Evolutionary conservation across 2,888 invertebrate genomes (phyloP).

Genomic region (Pristionchus maxplancki): DNA sequence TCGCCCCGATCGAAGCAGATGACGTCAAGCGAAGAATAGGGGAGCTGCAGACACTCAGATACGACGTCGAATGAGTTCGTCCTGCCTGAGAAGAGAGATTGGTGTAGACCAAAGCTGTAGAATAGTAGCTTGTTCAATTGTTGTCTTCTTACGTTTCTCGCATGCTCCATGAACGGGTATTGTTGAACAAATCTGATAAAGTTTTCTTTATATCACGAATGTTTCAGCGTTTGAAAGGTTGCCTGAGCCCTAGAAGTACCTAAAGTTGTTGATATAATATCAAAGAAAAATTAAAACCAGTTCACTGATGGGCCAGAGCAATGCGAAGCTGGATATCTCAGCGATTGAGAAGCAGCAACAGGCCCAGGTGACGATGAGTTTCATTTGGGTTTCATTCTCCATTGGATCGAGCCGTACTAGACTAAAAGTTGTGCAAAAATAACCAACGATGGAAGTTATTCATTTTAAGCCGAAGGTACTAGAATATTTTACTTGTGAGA

Average conservation of each 20-base stretch:
- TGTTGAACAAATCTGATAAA: constrained; percentile 32
- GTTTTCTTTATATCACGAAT: neutral
- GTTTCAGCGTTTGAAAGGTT: no score
- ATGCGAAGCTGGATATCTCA: constrained; percentile 1
- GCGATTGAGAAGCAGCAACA: constrained; percentile 26
- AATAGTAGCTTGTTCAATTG: constrained; percentile 8
- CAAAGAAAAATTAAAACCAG: neutral
- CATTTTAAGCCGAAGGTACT: no score
- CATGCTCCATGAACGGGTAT: constrained; percentile 22
- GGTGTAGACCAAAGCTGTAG: constrained; percentile 2
- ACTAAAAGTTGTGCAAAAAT: no score
- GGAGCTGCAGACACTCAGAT: constrained; percentile 36
- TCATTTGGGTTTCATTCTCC: neutral
- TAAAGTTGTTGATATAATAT: no score
- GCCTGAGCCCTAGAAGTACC: no score
- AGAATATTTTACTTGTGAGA: no score
- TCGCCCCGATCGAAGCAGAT: constrained; percentile 56
- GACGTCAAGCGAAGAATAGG: constrained; percentile 59
- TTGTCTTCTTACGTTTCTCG: neutral
- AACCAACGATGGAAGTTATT: no score
- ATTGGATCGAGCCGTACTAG: neutral
- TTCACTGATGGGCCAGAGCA: constrained; percentile 28
- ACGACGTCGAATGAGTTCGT: neutral
- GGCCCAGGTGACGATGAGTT: neutral
- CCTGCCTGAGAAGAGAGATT: neutral